Evolutionary conservation across 2,888 invertebrate species (phyloP).

Genomic region (Nyleta sp.): DNA sequence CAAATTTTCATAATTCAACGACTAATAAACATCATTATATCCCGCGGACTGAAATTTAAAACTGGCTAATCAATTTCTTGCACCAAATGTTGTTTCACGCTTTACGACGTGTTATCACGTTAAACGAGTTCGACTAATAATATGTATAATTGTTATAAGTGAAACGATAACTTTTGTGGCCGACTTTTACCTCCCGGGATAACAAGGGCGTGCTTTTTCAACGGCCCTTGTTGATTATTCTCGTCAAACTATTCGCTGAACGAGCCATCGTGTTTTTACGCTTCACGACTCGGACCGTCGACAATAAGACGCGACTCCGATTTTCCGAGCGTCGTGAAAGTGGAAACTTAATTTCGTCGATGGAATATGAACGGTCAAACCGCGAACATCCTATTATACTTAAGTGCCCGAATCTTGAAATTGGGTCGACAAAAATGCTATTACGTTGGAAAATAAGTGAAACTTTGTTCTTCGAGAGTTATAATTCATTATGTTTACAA

Average conservation of each 20-base stretch:
- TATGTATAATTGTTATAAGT: slow-evolving; percentile 9
- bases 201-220: neutral
- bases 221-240: slow-evolving; percentile 40
- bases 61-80: too few species aligned
- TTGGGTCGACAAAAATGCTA: slow-evolving; percentile 47
- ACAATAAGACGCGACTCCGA: slow-evolving; percentile 55
- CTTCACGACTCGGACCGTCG: slow-evolving; percentile 47
- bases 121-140: too few species aligned
- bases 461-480: slow-evolving; percentile 38
- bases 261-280: slow-evolving; percentile 53
- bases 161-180: slow-evolving; percentile 14
- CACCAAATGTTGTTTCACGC: too few species aligned
- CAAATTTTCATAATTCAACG: neutral
- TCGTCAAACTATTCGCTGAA: slow-evolving; percentile 40
- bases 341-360: slow-evolving; percentile 57
- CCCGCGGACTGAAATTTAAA: too few species aligned
- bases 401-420: slow-evolving; percentile 31
- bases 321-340: slow-evolving; percentile 46
- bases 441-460: slow-evolving; percentile 42
- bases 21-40: too few species aligned
- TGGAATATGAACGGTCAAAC: slow-evolving; percentile 55
- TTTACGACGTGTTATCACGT: too few species aligned
- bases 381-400: slow-evolving; percentile 49
- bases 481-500: slow-evolving; percentile 36
- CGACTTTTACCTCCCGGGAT: too few species aligned